These are phyloP conservation scores for Chrysomallon squamiferum DNA, from an alignment of 1,140 invertebrate species.

Conservation along the genomic window DNA sequence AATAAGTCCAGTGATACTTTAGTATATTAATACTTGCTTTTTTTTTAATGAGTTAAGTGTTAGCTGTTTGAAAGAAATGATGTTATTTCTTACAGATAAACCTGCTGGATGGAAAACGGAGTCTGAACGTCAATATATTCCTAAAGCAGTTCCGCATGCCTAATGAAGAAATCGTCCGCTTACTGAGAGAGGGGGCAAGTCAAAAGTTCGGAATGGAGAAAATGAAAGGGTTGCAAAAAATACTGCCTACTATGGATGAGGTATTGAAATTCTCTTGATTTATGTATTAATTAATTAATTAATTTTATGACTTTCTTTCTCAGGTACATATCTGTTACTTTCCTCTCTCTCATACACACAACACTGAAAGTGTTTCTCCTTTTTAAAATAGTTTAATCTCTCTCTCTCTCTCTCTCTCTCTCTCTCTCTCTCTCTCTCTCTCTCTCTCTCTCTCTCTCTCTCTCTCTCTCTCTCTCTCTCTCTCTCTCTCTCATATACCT, in stretches of 20 bases:
- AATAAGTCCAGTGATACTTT: no score
- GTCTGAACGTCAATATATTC: slow-evolving; percentile 97
- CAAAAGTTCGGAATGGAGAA: slow-evolving; percentile 92
- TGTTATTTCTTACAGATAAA: slow-evolving; percentile 56
- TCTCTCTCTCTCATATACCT: neutral
- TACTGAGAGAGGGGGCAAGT: slow-evolving; percentile 84
- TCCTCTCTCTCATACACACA: neutral
- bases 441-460: neutral
- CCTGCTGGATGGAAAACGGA: slow-evolving; percentile 77
- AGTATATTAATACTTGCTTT: no score
- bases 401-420: neutral
- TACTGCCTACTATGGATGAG: slow-evolving; percentile 92
- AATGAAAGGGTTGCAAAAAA: slow-evolving; percentile 87
- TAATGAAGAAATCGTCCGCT: slow-evolving; percentile 88
- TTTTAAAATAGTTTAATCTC: neutral
- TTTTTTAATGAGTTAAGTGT: no score
- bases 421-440: neutral
- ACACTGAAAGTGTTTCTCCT: neutral
- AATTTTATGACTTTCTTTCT: no score
- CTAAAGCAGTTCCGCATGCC: slow-evolving; percentile 89
- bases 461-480: neutral
- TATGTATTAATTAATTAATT: no score
- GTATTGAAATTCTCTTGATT: slow-evolving; percentile 55
- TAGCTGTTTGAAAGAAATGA: no score
- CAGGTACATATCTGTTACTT: neutral